Evolutionary conservation across 2,797 vertebrate genomes (phyloP).

Genomic region (Rachycentron canadum): DNA sequence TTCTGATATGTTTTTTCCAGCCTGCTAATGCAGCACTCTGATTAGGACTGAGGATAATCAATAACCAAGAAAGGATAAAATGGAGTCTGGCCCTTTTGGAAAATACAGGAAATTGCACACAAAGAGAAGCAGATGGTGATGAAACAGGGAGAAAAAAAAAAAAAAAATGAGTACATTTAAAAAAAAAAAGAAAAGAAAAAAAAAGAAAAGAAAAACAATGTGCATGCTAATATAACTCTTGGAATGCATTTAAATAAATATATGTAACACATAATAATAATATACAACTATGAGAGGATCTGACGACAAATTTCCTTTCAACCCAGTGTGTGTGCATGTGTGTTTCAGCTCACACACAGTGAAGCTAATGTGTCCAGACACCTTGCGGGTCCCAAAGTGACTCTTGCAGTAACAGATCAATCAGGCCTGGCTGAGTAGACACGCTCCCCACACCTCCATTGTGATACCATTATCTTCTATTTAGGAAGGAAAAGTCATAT

Average conservation of each 20-base stretch:
- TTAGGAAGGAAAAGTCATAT: constrained; percentile 80
- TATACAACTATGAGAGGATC: constrained; percentile 37
- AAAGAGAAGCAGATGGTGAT: background rate
- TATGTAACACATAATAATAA: constrained; percentile 28
- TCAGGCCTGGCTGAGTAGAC: constrained; percentile 77
- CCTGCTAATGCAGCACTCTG: background rate
- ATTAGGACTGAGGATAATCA: background rate
- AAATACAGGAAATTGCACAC: background rate
- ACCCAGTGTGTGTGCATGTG: constrained; percentile 14
- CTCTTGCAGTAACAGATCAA: constrained; percentile 86
- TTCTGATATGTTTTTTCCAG: background rate
- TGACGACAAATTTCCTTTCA: constrained; percentile 38
- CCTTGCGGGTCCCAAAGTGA: constrained; percentile 78
- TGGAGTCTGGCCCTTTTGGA: background rate
- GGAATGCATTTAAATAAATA: constrained; percentile 3
- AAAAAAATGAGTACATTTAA: no score
- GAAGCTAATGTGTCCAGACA: constrained; percentile 82
- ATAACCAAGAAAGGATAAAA: background rate
- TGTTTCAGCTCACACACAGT: constrained; percentile 55
- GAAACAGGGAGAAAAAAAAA: no score
- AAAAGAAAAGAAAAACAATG: background rate
- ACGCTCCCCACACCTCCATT: constrained; percentile 76
- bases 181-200: no score
- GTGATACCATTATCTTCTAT: constrained; percentile 82
- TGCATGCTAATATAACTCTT: background rate